A percentile compares a stretch with the other conserved stretches of the same genome.
These are phyloP conservation scores for Leptopilina clavipes DNA, from an alignment of 1,140 invertebrate genomes.

Conservation along the genomic window DNA sequence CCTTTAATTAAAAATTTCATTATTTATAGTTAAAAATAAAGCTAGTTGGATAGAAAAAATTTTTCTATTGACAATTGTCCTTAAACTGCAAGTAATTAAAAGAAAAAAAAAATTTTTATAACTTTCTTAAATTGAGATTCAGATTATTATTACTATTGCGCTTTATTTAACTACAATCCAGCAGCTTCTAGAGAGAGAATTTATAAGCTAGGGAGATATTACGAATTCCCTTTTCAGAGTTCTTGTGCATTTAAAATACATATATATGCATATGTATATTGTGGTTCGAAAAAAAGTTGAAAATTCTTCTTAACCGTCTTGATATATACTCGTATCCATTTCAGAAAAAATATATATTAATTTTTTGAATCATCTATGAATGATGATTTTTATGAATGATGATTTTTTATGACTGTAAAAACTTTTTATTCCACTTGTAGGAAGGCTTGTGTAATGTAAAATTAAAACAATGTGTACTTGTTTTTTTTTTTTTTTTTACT, in stretches of 20 bases:
- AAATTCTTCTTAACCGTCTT: no score
- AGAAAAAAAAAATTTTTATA: constrained; percentile 3
- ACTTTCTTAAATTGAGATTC: neutral
- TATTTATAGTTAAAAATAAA: no score
- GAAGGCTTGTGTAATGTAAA: neutral
- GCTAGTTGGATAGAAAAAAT: no score
- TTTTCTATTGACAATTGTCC: no score
- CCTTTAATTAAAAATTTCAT: no score
- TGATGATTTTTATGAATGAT: no score
- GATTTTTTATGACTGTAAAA: no score
- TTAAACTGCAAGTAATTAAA: no score
- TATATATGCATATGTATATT: neutral
- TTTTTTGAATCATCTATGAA: no score
- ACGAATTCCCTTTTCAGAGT: constrained; percentile 4
- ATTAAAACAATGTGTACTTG: neutral
- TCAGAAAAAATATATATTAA: no score
- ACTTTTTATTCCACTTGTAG: no score
- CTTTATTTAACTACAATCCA: neutral
- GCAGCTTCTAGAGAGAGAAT: neutral
- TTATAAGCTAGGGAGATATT: neutral
- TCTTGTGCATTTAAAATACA: constrained; percentile 9
- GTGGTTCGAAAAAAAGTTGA: neutral
- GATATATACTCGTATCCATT: no score
- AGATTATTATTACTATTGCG: neutral
- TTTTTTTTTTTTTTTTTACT: neutral